Percentiles rank a stretch among this genome's conserved stretches.
These are phyloP conservation scores for Pegoplata infirma DNA, from an alignment of 2,888 invertebrate species.

Conservation along the genomic window DNA sequence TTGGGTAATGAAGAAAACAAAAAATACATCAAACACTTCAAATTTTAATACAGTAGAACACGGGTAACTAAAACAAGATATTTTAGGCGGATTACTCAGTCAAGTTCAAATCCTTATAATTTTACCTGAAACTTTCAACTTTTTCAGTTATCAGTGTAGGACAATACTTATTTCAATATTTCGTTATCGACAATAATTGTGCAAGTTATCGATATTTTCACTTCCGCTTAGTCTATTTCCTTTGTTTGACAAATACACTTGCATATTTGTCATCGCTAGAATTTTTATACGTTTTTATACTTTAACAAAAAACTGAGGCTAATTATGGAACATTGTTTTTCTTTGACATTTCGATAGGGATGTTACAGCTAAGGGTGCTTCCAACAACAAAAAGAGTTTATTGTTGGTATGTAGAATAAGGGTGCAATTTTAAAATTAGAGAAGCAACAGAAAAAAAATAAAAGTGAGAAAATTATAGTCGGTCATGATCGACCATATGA, in stretches of 20 bases:
- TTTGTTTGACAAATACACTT: conserved; percentile 26
- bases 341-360: conserved; percentile 18
- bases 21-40: too few species aligned
- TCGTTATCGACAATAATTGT: too few species aligned
- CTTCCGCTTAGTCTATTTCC: background rate
- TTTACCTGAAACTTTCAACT: too few species aligned
- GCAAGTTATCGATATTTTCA: background rate
- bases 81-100: too few species aligned
- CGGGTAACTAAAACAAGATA: too few species aligned
- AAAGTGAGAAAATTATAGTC: too few species aligned
- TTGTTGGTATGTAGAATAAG: conserved; percentile 1
- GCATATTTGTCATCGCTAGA: background rate
- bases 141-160: too few species aligned
- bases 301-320: background rate
- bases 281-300: background rate
- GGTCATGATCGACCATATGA: too few species aligned
- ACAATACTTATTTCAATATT: background rate
- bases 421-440: background rate
- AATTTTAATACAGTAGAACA: too few species aligned
- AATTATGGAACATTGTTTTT: conserved; percentile 17
- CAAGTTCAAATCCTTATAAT: too few species aligned
- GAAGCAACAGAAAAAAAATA: too few species aligned
- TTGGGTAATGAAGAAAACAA: too few species aligned
- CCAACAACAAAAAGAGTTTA: conserved; percentile 1
- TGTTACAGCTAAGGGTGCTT: conserved; percentile 28